Conservation (phyloP, 2,888 invertebrate species). For the Dioctria linearis region DNA sequence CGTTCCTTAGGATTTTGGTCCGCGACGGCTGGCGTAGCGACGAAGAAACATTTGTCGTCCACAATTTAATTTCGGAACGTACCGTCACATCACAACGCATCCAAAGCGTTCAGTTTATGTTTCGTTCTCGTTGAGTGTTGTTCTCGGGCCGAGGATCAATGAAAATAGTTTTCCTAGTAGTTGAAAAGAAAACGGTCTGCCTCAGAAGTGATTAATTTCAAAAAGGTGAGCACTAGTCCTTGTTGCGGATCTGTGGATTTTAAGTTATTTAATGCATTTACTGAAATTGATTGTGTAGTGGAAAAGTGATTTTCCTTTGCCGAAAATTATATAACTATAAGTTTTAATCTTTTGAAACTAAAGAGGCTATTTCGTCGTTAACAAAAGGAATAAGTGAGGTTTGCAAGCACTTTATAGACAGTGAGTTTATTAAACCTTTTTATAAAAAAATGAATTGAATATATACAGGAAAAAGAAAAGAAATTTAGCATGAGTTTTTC, state of each 20-base stretch:
- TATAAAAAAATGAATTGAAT: background rate
- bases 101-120: conserved; percentile 68
- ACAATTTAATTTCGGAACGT: background rate
- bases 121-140: conserved; percentile 72
- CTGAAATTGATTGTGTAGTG: no score
- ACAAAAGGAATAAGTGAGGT: background rate
- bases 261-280: no score
- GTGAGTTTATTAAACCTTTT: background rate
- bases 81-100: conserved; percentile 19
- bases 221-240: conserved; percentile 23
- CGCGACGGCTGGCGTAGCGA: no score
- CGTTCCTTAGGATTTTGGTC: no score
- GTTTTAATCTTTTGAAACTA: conserved; percentile 12
- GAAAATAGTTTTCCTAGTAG: conserved; percentile 32
- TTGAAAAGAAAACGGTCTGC: conserved; percentile 34
- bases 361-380: background rate
- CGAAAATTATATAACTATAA: conserved; percentile 21
- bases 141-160: conserved; percentile 65
- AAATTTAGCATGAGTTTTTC: background rate
- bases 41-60: no score
- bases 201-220: conserved; percentile 11
- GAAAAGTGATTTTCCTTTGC: no score
- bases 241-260: background rate
- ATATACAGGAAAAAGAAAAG: conserved; percentile 1
- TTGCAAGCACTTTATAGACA: background rate